Evolutionary conservation across 2,797 vertebrate species (phyloP), one percentile per base, ranked within the genome.

Genomic region (Hydrocynus forskahlii): DNA sequence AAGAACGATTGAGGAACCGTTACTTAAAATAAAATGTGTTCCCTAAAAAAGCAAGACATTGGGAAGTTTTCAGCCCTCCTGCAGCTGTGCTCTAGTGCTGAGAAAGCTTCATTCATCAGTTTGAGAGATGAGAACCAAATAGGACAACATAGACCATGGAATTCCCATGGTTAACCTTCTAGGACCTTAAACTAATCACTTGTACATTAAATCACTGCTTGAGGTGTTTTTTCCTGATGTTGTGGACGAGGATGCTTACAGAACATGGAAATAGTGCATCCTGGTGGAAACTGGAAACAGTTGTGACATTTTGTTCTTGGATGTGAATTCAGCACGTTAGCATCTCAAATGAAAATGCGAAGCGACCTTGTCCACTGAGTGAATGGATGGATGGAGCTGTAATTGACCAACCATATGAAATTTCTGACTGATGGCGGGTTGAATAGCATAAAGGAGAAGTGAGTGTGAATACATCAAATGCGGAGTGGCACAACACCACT

Each of bases 141-240:
- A 64, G 43, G 50, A 21, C n/a, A 68, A 25, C 25, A 66, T 48
- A 12, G 14, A 17, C n/a, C 8, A 25, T 45, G 64, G 40, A 62
- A 79, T 79, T 70, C 40, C 40, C 57, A 19, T 55, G 25, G 70
- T 72, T 54, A 72, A 72, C 25, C 14, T 57, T 45, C 57, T 13
- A 72, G 10, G 59, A 79, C 59, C 6, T 40, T 16, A 66, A 25
- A 43, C 16, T 5, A 54, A 55, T 12, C 71, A 74, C 60, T 54
- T 62, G 17, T 55, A 55, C 16, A 64, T 19, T 63, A 71, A 64
- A 73, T 55, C 50, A 80, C 10, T 10, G 29, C n/a, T 23, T n/a
- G 35, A 55, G 3, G 16, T 5, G 29, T 63, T 72, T 54, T 35
- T 29, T 52, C 21, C 2, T 52, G 52, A 57, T 72, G 55, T 19